Evolutionary conservation across 2,113 vertebrate species (phyloP), one percentile per base, ranked within the genome.

Genomic region (Sula dactylatra): DNA sequence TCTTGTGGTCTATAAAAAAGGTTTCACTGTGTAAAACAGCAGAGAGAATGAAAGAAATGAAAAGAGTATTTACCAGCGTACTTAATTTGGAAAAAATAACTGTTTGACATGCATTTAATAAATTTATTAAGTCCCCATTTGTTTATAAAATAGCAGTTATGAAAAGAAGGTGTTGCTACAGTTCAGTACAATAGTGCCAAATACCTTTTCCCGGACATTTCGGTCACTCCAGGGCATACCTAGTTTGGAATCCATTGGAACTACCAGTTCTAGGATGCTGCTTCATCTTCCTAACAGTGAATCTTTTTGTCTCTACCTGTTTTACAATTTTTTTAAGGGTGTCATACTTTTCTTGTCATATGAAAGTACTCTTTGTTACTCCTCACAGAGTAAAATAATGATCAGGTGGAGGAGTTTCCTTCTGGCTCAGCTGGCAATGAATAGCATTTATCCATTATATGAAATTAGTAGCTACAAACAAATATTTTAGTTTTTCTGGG

Each of bases 401-500:
- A 66, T 81, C 82, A 84, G 29, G 19, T 92, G 42, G 64, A 96
- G 22, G 18, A 22, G 10, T 86, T 94, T 94, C 59, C 45, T 66
- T 52, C 59, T 70, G 76, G 25, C 42, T 82, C 22, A 38, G 27
- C 45, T 77, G 72, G 50, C 64, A 86, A 58, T 81, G 72, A 94
- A 83, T 81, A 83, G 38, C 3, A 0, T 92, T 90, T 90, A 77
- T 88, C 94, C 20, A 62, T 64, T 13, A 32, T 74, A 86, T 16
- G 88, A 73, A 92, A 81, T 76, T 83, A 86, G 45, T 20, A 86
- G 42, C 54, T 91, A 70, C 22, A 83, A 88, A 74, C 74, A 93
- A 93, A 94, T 93, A 87, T 67, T 95, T 95, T 87, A 16, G 11
- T 90, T 92, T 90, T 71, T 83, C 36, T 62, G 50, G n/a, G 34